A percentile compares a stretch with the other conserved stretches of the same genome.
phyloP scores from a whole-genome alignment of 2,888 invertebrate genomes.

The Molanna angustata region DNA sequence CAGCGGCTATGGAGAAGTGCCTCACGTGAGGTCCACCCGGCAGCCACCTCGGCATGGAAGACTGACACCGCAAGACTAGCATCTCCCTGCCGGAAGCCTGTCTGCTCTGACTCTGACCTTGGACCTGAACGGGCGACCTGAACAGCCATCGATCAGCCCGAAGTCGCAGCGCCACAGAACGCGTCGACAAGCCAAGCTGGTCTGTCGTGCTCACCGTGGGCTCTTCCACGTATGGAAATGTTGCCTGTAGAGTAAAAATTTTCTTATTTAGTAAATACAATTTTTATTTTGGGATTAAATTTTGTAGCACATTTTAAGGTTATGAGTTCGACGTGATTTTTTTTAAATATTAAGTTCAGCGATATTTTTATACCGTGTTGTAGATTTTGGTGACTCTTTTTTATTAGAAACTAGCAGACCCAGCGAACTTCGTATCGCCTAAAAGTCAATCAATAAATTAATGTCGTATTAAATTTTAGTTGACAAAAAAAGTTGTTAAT shows the following conservation, averaged over 20 bases:
- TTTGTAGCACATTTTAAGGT: background rate
- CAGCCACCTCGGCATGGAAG: conserved; percentile 25
- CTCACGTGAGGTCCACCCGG: conserved; percentile 28
- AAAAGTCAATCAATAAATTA: too few relatives aligned
- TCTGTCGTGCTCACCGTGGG: conserved; percentile 16
- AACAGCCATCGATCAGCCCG: conserved; percentile 25
- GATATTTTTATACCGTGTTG: too few relatives aligned
- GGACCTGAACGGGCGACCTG: background rate
- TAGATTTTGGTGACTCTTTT: too few relatives aligned
- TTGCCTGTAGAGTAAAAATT: conserved; percentile 17
- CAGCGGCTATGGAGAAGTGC: conserved; percentile 26
- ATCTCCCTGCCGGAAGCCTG: conserved; percentile 2
- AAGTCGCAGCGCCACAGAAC: conserved; percentile 22
- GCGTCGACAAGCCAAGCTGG: conserved; percentile 22
- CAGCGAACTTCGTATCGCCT: too few relatives aligned
- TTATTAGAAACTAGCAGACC: too few relatives aligned
- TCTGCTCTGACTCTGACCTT: background rate
- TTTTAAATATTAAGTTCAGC: too few relatives aligned
- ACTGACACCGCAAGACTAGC: conserved; percentile 18
- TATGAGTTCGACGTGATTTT: too few relatives aligned
- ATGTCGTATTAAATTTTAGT: too few relatives aligned
- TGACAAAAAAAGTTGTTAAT: too few relatives aligned
- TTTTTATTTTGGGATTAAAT: background rate
- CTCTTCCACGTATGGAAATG: conserved; percentile 22
- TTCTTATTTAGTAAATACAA: background rate